Evolutionary conservation across 2,113 vertebrate species (phyloP), one percentile per base, ranked within the genome.

Genomic region (Pseudolaguvia tuberculata): DNA sequence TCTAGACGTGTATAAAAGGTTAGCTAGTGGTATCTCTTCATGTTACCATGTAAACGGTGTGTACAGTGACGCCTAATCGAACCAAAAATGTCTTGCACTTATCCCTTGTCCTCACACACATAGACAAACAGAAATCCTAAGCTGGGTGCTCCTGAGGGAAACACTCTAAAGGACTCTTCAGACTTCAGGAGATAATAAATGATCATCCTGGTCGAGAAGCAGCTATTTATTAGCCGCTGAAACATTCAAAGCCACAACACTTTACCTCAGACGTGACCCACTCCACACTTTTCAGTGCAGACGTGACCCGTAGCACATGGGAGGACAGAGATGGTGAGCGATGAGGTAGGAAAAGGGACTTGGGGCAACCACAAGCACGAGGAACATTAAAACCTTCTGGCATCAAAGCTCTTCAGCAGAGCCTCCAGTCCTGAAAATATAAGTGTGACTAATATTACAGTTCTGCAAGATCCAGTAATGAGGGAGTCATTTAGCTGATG

Each of bases 151-250:
- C 70, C 72, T 35, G n/a, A 48, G 73, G 72, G 47, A 81, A 78
- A 68, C 63, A 70, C 77, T 85, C 11, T 70, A 76, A 29, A 68
- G 77, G 82, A 82, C 63, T 73, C 51, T 72, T 61, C 55, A 80
- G 79, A 84, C 76, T 80, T 85, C 76, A 84, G 85, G 72, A 72
- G 81, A 86, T 85, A 83, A 86, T 84, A 87, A 87, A 88, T 76
- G 78, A 84, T 80, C 71, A 69, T 57, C 27, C 15, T 65, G 78
- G 86, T 79, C 83, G 71, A 84, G 63, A 77, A 83, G 73, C 57
- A 66, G 78, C 75, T 82, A 88, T 89, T 88, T 88, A 89, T 90
- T 86, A 83, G 80, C 84, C 84, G 85, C 82, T 86, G 82, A 90
- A 87, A 87, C 62, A 31, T 80, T 84, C 47, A 77, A 67, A 67